Base-by-base conservation (phyloP, 2,797 vertebrate species). In the Zenarchopterus dispar region DNA sequence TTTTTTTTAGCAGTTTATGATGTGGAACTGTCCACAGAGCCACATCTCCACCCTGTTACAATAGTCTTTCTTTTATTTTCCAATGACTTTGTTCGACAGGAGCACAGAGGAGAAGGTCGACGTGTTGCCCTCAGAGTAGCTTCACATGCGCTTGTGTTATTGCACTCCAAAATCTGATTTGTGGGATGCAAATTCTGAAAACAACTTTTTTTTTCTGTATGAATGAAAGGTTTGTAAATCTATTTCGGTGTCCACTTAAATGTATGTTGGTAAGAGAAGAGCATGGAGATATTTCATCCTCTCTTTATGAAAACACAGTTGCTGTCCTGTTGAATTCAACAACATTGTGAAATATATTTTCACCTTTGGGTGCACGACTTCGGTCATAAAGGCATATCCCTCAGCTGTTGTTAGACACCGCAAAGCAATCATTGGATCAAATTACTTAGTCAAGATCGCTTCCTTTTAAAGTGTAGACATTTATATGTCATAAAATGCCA, bases 311-410 rank as follows among this genome's bases (percentile, higher is more conserved):
- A 61, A 51, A 16, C 53, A 2, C 49, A 24, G 45, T 8, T 42
- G 3, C 54, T 71, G 70, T 70, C 10, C 13, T 31, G 26, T 8
- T 46, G 42, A 71, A 56, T 63, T 53, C 45, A 56, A 26, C 28
- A 18, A 4, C 48, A 26, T 24, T 33, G 8, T 41, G 39, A 74
- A 59, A 7, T 2, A 28, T 28, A 45, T 33, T 67, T 65, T 49
- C 61, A 54, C 56, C 67, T 59, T 24, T 7, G 33, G 49, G 28
- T 41, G 5, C 42, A 28, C 46, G 13, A 23, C 36, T 61, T 6
- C 57, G 46, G 57, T 46, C 11, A 13, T 55, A 45, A 3, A 39
- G 39, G 51, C 22, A 11, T 54, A 51, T 18, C 46, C 62, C n/a
- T 39, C 26, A 22, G 17, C 42, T 50, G 43, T 65, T 63, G 33